Base-by-base conservation (phyloP, 2,797 vertebrate genomes). In the Darevskia nairensis region DNA sequence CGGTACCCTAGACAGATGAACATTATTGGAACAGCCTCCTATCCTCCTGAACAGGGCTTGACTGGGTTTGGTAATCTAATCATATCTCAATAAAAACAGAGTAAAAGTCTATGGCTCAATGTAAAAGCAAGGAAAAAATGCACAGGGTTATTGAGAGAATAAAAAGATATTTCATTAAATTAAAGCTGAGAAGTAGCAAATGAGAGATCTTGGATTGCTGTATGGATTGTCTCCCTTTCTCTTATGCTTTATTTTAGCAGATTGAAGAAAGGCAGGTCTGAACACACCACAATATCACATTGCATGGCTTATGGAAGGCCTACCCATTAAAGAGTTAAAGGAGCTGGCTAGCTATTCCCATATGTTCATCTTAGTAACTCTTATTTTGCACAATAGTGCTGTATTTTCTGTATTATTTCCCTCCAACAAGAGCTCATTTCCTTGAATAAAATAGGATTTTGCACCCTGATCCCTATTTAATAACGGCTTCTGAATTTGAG, bases 401-500 rank as follows among this genome's bases (percentile, higher is more conserved):
- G 61, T 23, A 61, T 59, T 89, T 90, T 66, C 83, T 92, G 25
- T 85, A 89, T 39, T 0, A 1, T 9, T 19, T 61, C 32, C 8
- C 11, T 4, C 6, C 7, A 55, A 15, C 4, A 66, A 66, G 32
- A 80, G 25, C 4, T 25, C 68, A 59, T 44, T 74, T 74, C 69
- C 55, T 71, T 32, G 21, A 61, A n/a, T 21, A 1, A 85, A 88
- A 82, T 7, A 3, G 82, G 25, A 82, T 69, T 93, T 93, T 93
- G 86, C 93, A 90, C 64, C 87, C 88, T 10, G 2, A 88, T 27
- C 6, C 64, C 89, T 82, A 89, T 92, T 71, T 89, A 89, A n/a
- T 89, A 89, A 29, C 0, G 23, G 80, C 85, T 69, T 89, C 88
- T 86, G 21, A 85, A 83, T 90, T 39, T 88, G 75, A 95, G 92